phyloP scores from a whole-genome alignment of 2,113 vertebrate genomes.

The Thinocorus orbignyianus region DNA sequence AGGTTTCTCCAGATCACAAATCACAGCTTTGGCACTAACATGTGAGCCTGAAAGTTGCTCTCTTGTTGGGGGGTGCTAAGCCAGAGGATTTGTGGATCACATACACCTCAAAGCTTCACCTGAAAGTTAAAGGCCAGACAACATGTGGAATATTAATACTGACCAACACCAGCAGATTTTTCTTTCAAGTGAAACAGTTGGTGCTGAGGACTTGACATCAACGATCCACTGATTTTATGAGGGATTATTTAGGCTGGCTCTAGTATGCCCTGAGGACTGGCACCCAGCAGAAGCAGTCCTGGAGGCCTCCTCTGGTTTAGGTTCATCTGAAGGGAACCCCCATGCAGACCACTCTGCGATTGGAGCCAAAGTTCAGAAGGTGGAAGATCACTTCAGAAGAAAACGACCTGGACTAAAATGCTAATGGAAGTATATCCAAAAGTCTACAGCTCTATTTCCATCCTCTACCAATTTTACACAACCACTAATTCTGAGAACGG shows the following conservation, averaged over 20 bases:
- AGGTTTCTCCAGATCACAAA: not conserved
- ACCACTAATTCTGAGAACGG: not conserved
- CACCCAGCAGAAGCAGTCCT: not conserved
- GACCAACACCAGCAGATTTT: not conserved
- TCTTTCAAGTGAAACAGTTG: not conserved
- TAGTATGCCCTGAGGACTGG: not conserved
- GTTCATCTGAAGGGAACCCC: not conserved
- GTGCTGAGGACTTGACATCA: not conserved
- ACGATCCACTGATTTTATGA: not conserved
- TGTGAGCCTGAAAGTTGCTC: not conserved
- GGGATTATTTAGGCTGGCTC: not conserved
- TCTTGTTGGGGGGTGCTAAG: not conserved
- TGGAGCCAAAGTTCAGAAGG: not conserved
- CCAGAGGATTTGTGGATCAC: not conserved
- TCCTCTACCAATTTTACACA: not conserved
- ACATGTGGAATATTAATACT: not conserved
- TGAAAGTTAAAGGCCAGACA: not conserved
- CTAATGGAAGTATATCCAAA: not conserved
- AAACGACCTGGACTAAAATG: not conserved
- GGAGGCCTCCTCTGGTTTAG: not conserved
- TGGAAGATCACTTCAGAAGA: not conserved
- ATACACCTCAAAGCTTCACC: not conserved
- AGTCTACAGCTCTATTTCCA: not conserved
- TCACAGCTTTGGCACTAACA: not conserved
- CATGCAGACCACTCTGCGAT: fast-evolving